Percentiles rank a stretch among this genome's conserved stretches.
These are phyloP conservation scores for Eriosoma lanigerum DNA, from an alignment of 1,140 invertebrate species.

Conservation along the genomic window DNA sequence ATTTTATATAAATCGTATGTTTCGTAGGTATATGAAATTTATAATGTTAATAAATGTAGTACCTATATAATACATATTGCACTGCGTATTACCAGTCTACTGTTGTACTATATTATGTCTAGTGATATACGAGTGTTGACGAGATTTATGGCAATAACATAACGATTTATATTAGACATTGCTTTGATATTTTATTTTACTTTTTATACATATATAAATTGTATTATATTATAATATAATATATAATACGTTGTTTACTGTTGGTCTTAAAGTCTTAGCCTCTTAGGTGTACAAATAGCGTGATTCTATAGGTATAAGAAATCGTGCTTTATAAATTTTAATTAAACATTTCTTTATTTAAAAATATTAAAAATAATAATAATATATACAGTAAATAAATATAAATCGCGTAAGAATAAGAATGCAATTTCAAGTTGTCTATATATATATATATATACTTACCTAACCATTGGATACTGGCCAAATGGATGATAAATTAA, in stretches of 20 bases:
- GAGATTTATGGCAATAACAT: constrained; percentile 48
- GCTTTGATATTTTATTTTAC: constrained; percentile 36
- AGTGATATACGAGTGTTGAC: constrained; percentile 34
- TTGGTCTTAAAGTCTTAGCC: background rate
- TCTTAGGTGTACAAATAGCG: background rate
- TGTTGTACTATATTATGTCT: no score
- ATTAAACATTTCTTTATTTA: constrained; percentile 34
- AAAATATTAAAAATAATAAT: background rate
- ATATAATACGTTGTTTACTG: constrained; percentile 11
- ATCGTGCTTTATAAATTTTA: constrained; percentile 1
- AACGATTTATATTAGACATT: constrained; percentile 43
- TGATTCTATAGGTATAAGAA: constrained; percentile 22
- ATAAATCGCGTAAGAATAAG: background rate
- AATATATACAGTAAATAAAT: constrained; percentile 22
- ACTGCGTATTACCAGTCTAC: no score
- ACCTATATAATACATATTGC: constrained; percentile 4
- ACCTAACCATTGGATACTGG: background rate
- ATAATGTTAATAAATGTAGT: background rate
- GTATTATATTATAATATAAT: background rate
- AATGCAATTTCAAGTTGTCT: constrained; percentile 11
- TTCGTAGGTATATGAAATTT: no score
- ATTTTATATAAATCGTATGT: no score
- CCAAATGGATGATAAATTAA: constrained; percentile 26
- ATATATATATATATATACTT: no score
- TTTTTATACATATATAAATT: constrained; percentile 12